Evolutionary conservation across 2,113 vertebrate genomes (phyloP).

Genomic region (Heliornis fulica): DNA sequence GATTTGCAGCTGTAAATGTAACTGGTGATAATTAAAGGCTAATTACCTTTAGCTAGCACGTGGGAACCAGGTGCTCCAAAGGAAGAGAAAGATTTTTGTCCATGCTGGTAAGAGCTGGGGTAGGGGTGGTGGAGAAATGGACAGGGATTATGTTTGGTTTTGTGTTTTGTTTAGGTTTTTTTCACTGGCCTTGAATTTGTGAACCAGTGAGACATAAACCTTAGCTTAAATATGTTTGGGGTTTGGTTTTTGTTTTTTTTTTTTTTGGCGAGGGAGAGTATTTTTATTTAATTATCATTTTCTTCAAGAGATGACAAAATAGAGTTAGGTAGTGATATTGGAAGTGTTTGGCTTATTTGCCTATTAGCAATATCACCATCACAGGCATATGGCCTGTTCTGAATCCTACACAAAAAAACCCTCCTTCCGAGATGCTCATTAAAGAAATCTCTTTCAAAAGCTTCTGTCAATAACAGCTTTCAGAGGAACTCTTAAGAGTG

Average conservation of each 20-base stretch:
- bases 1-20: constrained; percentile 73
- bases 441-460: background rate
- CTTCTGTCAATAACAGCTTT: background rate
- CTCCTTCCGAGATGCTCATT: background rate
- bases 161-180: background rate
- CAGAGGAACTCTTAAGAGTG: background rate
- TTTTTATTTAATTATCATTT: background rate
- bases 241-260: too few species aligned
- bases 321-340: background rate
- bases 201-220: background rate
- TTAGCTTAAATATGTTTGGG: accelerated
- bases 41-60: constrained; percentile 69
- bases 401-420: background rate
- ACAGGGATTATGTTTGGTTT: accelerated
- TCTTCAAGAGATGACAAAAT: background rate
- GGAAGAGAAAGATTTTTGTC: background rate
- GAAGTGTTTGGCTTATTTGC: background rate
- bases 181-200: background rate
- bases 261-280: too few species aligned
- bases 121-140: too few species aligned
- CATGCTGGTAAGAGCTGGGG: background rate
- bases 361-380: background rate
- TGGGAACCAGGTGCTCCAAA: constrained; percentile 64
- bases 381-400: background rate
- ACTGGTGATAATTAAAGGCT: constrained; percentile 75